Evolutionary conservation across 1,140 invertebrate genomes (phyloP), one percentile per base, ranked within the genome.

Genomic region (Drosophila persimilis): DNA sequence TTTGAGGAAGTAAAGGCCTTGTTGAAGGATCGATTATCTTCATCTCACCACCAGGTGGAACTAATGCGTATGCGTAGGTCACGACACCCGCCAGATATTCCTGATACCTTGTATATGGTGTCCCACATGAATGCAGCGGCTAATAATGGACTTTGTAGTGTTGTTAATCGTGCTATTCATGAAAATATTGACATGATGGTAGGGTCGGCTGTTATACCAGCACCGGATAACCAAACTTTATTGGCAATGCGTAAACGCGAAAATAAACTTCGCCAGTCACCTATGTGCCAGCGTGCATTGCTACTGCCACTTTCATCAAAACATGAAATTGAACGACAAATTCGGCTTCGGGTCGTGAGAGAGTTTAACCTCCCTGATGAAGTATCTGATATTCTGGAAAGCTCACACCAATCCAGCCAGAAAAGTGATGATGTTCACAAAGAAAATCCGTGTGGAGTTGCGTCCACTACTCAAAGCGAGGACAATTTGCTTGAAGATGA

Each of bases 91-190:
- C 94, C 94, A 22, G 95, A 96, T 90, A 98, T 98, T 85, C 97
- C 97, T 0, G 98, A 99, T 92, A 97, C 97, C 2, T 92, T 98
- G 26, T 99, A 98, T 90, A 98, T 99, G 98, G 96, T 98, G 24
- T 91, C 91, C 43, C 81, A 90, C 4, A 89, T 91, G 75, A 91
- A 92, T 48, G 84, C 84, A 15, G 62, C 69, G 52, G 44, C 79
- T 45, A 89, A 90, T 57, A 91, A 93, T 6, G 93, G 91, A 80
- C 93, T 95, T 61, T 77, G 81, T 26, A 92, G 79, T 48, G 95
- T 93, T 31, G 93, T 94, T 55, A 79, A 65, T 50, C 91, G 93
- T 1, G 92, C 80, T 24, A 95, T 94, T 29, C 93, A 94, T 9
- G 94, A 94, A 58, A 94, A 94, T 57, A 93, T 94, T 50, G 94